Base-by-base conservation (phyloP, 1,140 invertebrate genomes). In the Drosophila yakuba region DNA sequence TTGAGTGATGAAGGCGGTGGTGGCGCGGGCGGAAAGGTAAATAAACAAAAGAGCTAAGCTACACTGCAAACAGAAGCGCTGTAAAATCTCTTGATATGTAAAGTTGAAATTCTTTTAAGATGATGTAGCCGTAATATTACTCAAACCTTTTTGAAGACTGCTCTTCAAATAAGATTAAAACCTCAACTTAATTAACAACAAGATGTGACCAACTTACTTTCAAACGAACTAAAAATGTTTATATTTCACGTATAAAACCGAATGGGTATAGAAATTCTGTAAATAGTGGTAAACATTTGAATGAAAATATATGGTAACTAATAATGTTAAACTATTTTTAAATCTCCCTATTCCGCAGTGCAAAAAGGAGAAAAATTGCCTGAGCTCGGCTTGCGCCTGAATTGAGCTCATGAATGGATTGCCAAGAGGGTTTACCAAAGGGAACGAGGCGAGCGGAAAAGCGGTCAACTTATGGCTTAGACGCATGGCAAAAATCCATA, bases 381-480 rank as follows among this genome's bases (percentile, higher is more conserved):
- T 48, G 55, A 75, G 72, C 72, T 58, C 28, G 55, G 39, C 73
- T 75, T 75, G 60, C 20, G 62, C 74, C 58, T 75, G 59, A 72
- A 81, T 77, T 48, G 60, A 61, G 73, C 64, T 59, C 44, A 69
- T 77, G 74, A 78, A 78, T 78, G 64, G 74, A 61, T 50, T 17
- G 63, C 36, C 38, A 52, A 55, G 36, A 35, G 62, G 50, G 54
- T 17, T 68, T 66, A 68, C 52, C 52, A 54, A 35, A 41, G n/a
- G 61, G 59, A 17, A 6, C 36, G 17, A 38, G 66, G 17, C 20
- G 39, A 36, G 58, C 58, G 44, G 58, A 66, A 58, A 50, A 73
- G 59, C 63, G 63, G 60, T 60, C 78, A 76, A 82, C 71, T 73
- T 86, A 83, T 83, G 66, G 83, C 67, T 82, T 82, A 73, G 75